These are phyloP conservation scores for Anorthoa munda DNA, from an alignment of 2,888 invertebrate species.

Conservation along the genomic window DNA sequence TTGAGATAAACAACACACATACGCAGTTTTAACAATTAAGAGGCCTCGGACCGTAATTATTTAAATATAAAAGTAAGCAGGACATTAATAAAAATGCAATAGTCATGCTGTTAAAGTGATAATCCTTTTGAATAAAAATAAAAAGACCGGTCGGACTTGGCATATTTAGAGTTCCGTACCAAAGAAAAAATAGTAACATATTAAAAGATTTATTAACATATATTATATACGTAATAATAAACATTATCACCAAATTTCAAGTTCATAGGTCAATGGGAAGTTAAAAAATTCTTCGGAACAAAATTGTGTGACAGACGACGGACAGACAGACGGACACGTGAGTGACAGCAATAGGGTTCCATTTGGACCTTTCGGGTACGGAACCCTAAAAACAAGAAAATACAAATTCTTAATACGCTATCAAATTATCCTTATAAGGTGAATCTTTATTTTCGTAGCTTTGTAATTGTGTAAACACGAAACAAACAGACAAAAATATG, in stretches of 20 bases:
- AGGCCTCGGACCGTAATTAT: neutral
- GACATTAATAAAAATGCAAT: neutral
- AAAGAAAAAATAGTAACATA: too few relatives aligned
- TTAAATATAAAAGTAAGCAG: neutral
- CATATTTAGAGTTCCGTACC: too few relatives aligned
- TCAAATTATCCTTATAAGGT: slow-evolving; percentile 1
- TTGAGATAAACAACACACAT: slow-evolving; percentile 11
- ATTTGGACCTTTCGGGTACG: too few relatives aligned
- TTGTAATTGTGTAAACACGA: slow-evolving; percentile 6
- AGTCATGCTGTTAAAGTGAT: slow-evolving; percentile 4
- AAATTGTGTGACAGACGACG: too few relatives aligned
- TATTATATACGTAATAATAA: too few relatives aligned
- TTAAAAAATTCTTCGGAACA: too few relatives aligned
- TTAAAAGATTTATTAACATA: too few relatives aligned
- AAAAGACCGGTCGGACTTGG: too few relatives aligned
- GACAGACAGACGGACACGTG: too few relatives aligned
- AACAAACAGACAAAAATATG: slow-evolving; percentile 30
- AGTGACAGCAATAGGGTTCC: too few relatives aligned
- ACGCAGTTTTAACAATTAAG: neutral
- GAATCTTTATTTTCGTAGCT: slow-evolving; percentile 12
- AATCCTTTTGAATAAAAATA: neutral
- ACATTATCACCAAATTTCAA: too few relatives aligned
- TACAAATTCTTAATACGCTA: neutral
- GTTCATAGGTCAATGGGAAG: too few relatives aligned
- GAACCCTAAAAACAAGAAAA: neutral